These are phyloP conservation scores for Dione juno DNA, from an alignment of 2,888 invertebrate genomes.

Conservation along the genomic window DNA sequence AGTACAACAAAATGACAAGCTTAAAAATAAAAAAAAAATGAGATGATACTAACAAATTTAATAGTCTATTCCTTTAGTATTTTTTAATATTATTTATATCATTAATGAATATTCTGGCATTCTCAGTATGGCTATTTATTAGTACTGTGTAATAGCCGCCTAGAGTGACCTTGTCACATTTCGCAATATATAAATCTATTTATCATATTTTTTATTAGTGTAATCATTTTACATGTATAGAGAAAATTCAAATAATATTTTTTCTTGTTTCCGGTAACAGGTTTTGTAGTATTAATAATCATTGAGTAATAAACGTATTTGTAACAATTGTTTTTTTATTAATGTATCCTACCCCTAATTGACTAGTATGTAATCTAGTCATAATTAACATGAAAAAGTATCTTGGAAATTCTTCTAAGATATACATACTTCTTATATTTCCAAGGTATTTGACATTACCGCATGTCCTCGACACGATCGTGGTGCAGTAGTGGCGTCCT, in stretches of 20 bases:
- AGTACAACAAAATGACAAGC: too few relatives aligned
- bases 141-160: slow-evolving; percentile 8
- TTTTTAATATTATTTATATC: background rate
- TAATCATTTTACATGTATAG: background rate
- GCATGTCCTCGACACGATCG: too few relatives aligned
- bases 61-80: background rate
- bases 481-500: too few relatives aligned
- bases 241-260: slow-evolving; percentile 1
- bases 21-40: too few relatives aligned
- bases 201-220: background rate
- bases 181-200: background rate
- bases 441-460: too few relatives aligned
- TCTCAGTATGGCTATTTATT: background rate
- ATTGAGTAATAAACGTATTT: slow-evolving; percentile 25
- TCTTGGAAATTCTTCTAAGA: too few relatives aligned
- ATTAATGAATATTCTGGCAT: background rate
- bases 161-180: background rate
- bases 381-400: too few relatives aligned
- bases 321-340: slow-evolving; percentile 19
- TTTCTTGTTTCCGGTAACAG: slow-evolving; percentile 29
- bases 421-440: too few relatives aligned
- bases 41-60: too few relatives aligned
- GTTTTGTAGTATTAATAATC: slow-evolving; percentile 13
- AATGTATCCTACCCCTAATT: background rate
- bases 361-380: background rate